Conservation (phyloP, 1,140 invertebrate species). For the Myzus persicae region DNA sequence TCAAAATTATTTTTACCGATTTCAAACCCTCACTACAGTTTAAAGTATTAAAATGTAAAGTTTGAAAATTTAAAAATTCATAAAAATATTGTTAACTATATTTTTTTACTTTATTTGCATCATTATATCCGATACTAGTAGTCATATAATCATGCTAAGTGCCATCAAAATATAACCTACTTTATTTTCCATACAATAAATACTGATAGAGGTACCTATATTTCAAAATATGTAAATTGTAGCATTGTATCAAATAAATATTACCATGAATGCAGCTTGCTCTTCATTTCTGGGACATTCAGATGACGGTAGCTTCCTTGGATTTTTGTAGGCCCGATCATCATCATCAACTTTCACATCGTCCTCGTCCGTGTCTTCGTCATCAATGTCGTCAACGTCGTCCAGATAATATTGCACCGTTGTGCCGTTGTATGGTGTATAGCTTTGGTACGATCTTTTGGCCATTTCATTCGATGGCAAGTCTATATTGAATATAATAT, state of each 20-base stretch:
- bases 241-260: not conserved
- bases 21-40: not conserved
- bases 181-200: no score
- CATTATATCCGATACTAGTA: no score
- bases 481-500: not conserved
- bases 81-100: not conserved
- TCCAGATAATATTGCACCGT: conserved; percentile 41
- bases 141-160: no score
- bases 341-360: conserved; percentile 74
- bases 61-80: not conserved
- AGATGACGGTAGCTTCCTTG: conserved; percentile 83
- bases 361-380: conserved; percentile 64
- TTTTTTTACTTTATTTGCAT: no score
- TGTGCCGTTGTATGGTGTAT: conserved; percentile 42
- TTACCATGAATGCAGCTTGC: conserved; percentile 68
- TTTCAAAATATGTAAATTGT: not conserved
- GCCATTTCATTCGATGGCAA: conserved; percentile 15
- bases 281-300: conserved; percentile 83
- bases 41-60: no score
- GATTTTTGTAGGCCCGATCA: conserved; percentile 85
- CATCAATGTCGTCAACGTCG: conserved; percentile 45
- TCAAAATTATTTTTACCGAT: not conserved
- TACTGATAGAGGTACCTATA: no score
- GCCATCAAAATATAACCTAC: no score
- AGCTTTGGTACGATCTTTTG: conserved; percentile 51